Evolutionary conservation across 2,113 vertebrate genomes (phyloP).

Genomic region (Gopherus flavomarginatus): DNA sequence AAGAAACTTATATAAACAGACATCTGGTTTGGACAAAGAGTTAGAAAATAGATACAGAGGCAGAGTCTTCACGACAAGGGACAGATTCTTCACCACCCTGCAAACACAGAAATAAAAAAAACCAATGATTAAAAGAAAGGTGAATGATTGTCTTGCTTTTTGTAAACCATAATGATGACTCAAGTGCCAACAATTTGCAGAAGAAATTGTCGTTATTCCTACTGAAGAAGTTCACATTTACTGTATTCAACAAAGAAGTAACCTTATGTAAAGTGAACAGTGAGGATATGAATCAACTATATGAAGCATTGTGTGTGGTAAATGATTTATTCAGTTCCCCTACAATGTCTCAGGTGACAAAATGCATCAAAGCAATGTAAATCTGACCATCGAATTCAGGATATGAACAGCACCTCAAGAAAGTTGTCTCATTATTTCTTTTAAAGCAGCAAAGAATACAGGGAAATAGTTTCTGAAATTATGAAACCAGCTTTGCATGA

Average conservation of each 20-base stretch:
- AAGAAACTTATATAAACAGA: background rate
- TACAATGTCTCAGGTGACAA: background rate
- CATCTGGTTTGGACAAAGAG: background rate
- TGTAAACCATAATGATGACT: background rate
- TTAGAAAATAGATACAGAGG: background rate
- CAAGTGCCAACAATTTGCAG: background rate
- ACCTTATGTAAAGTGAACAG: background rate
- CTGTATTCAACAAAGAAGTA: background rate
- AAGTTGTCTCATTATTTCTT: background rate
- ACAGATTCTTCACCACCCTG: background rate
- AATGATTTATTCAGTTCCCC: background rate
- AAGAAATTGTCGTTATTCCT: background rate
- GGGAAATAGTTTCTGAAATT: background rate
- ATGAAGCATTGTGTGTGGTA: background rate
- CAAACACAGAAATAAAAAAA: background rate
- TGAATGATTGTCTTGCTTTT: background rate
- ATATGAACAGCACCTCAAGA: background rate
- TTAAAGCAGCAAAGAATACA: background rate
- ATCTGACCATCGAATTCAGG: background rate
- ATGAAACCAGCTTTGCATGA: background rate
- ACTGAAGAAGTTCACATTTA: background rate
- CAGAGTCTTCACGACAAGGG: background rate
- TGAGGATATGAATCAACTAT: background rate
- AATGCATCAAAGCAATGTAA: conserved; percentile 2
- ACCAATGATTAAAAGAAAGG: background rate